Percentiles rank a stretch among this genome's conserved stretches.
phyloP scores from a whole-genome alignment of 2,888 invertebrate species.

The Eilema griseolum region DNA sequence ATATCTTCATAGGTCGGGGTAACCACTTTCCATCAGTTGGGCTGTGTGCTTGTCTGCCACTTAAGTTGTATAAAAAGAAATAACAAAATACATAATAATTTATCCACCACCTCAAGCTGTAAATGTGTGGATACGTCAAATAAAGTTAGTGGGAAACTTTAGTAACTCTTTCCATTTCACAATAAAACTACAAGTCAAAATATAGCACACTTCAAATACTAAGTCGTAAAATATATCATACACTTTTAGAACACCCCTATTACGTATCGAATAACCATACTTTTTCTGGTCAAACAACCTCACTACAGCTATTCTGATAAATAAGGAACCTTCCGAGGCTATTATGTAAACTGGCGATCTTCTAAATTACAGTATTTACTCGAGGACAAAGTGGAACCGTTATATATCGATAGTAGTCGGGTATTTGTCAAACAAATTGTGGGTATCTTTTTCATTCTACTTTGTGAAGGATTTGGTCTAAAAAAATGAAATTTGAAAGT shows the following conservation, averaged over 20 bases:
- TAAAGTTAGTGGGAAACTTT: neutral
- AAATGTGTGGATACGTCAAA: no score
- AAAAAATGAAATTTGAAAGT: neutral
- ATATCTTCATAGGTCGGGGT: no score
- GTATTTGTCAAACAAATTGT: constrained; percentile 46
- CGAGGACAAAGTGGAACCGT: constrained; percentile 29
- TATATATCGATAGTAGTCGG: constrained; percentile 35
- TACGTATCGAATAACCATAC: constrained; percentile 29
- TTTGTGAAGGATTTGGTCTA: neutral
- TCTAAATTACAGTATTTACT: constrained; percentile 45
- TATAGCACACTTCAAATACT: neutral
- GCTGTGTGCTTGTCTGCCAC: no score
- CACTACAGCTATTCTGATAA: constrained; percentile 34
- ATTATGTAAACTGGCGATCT: constrained; percentile 51
- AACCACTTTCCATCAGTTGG: no score
- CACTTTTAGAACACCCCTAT: constrained; percentile 29
- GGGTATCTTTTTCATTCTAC: neutral
- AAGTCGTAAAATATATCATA: constrained; percentile 29
- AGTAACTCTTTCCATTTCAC: neutral
- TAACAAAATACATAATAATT: no score
- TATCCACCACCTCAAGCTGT: no score
- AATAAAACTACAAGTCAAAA: neutral
- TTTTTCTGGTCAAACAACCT: constrained; percentile 34
- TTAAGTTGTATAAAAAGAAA: no score
- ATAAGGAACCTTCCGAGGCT: constrained; percentile 42